Percentiles rank a stretch among this genome's conserved stretches.
Evolutionary conservation across 2,888 invertebrate genomes (phyloP).

Genomic region (Mesorhabditis belari): DNA sequence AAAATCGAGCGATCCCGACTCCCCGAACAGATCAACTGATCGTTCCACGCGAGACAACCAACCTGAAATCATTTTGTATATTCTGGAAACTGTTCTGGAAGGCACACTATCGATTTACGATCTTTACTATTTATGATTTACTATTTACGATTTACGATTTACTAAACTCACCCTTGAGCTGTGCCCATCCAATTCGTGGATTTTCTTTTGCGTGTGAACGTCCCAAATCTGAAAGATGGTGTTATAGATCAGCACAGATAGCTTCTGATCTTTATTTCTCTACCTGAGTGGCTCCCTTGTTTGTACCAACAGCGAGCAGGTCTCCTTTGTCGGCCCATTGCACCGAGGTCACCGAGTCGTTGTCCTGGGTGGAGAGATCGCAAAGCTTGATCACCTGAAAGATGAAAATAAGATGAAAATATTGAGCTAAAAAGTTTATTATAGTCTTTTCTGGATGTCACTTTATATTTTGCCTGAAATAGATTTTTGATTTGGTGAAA

Average conservation of each 20-base stretch:
- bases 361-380: constrained; percentile 79
- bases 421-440: no score
- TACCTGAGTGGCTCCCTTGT: constrained; percentile 37
- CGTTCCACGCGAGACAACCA: constrained; percentile 54
- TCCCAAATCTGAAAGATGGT: constrained; percentile 81
- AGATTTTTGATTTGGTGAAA: no score
- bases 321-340: constrained; percentile 98
- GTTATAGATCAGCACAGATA: background rate
- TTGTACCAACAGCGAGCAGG: constrained; percentile 89
- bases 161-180: constrained; percentile 41
- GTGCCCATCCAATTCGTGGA: constrained; percentile 55
- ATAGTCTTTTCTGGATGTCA: no score
- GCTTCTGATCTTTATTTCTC: background rate
- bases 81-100: no score
- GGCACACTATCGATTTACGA: no score
- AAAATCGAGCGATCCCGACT: constrained; percentile 81
- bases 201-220: constrained; percentile 83
- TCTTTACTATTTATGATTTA: no score
- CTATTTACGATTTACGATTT: no score
- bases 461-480: no score
- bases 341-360: constrained; percentile 90
- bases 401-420: no score
- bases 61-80: no score
- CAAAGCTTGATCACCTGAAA: constrained; percentile 75
- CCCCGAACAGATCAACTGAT: constrained; percentile 65